Evolutionary conservation across 30 jellyfish, hydroid and myxozoan species (phyloP), one percentile per base, ranked within the genome.

Genomic region (Sanderia malayensis): DNA sequence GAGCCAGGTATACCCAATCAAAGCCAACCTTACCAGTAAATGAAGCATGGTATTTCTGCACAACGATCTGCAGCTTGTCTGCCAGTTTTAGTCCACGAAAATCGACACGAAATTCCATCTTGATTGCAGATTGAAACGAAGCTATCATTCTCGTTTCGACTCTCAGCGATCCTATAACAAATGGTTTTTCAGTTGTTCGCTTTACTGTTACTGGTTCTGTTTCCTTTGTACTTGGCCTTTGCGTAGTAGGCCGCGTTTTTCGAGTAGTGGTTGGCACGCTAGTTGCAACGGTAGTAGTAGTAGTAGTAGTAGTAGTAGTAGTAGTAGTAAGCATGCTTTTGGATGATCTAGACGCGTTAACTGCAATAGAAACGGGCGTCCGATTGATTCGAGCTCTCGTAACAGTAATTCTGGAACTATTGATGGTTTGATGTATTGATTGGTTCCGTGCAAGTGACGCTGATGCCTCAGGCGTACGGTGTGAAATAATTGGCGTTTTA

Each of bases 1-100:
- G 11, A 19, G 4, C 58, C 27, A 52, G 20, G 41, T 17, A n/a
- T n/a, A n/a, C n/a, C n/a, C n/a, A n/a, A n/a, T n/a, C n/a, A 22
- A 71, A 11, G 28, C 37, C 49, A 18, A 32, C 23, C 79, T 41
- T 30, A 62, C 88, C 80, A 0, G 53, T n/a, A n/a, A 52, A 29
- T 26, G 47, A 20, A 22, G 23, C 61, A 29, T 65, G 72, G 25
- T 37, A 52, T 22, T 61, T 76, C 27, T 76, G 88, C 1, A 80
- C 88, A 45, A 76, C 64, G 29, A 76, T 76, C 73, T 47, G 88
- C 53, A 76, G 13, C 45, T 64, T 76, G 37, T 61, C 31, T 32
- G 88, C 80, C 70, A 24, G 49, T 55, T 49, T 19, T 4, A 76
- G 61, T 19, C 88, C 88, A 45, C 72, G 80, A 49, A 76, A 76